These are phyloP conservation scores for Belgica antarctica DNA, from an alignment of 2,888 invertebrate genomes.

Conservation along the genomic window DNA sequence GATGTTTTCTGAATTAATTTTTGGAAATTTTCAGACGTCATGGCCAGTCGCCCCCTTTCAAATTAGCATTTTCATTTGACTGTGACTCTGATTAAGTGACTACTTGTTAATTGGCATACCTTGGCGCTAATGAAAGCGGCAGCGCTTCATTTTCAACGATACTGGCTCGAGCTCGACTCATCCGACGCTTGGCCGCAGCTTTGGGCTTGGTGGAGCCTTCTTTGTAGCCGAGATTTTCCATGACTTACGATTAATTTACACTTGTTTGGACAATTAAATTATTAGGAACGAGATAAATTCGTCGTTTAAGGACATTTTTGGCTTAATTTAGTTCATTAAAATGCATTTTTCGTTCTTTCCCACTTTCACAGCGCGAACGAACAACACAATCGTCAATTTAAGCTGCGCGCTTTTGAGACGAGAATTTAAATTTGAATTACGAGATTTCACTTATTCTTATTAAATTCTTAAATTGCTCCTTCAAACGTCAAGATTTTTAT, in stretches of 20 bases:
- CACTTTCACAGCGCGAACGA: background rate
- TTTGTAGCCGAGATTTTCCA: conserved; percentile 68
- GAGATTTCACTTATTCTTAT: conserved; percentile 21
- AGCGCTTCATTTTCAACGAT: conserved; percentile 54
- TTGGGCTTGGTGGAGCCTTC: conserved; percentile 56
- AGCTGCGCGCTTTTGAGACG: conserved; percentile 4
- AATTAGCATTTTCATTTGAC: too few species aligned
- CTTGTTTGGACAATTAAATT: background rate
- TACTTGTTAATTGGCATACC: conserved; percentile 45
- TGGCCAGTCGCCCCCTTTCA: too few species aligned
- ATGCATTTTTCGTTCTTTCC: conserved; percentile 5
- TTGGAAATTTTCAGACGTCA: too few species aligned
- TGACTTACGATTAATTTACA: conserved; percentile 48
- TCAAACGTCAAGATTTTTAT: conserved; percentile 30
- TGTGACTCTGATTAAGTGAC: background rate
- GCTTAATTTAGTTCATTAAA: background rate
- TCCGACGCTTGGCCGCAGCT: conserved; percentile 47
- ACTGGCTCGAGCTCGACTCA: conserved; percentile 54
- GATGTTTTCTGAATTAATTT: too few species aligned
- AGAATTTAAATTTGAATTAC: conserved; percentile 40
- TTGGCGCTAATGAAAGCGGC: conserved; percentile 53
- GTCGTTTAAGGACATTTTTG: too few species aligned
- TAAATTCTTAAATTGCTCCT: conserved; percentile 43
- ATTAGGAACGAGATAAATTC: conserved; percentile 13
- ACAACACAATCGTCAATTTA: conserved; percentile 28